A percentile compares a stretch with the other conserved stretches of the same genome.
phyloP scores from a whole-genome alignment of 2,113 vertebrate genomes.

The Pygoscelis antarcticus region DNA sequence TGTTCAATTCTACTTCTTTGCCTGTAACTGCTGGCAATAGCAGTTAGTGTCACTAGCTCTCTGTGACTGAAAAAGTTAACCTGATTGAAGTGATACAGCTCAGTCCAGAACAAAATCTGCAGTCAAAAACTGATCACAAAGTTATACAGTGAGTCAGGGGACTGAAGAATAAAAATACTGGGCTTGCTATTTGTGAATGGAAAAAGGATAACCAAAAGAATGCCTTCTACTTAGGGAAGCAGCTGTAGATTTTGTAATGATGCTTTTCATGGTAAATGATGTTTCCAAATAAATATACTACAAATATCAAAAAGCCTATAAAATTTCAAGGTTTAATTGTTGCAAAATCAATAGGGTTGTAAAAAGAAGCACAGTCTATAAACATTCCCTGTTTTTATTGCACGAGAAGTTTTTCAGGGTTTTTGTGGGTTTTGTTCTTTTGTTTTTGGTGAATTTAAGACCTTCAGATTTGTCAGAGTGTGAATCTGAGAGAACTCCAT shows the following conservation, averaged over 20 bases:
- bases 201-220: not conserved
- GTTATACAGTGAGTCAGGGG: not conserved
- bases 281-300: not conserved
- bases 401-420: accelerated
- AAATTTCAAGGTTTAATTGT: not conserved
- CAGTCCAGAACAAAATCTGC: not conserved
- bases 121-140: not conserved
- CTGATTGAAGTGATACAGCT: not conserved
- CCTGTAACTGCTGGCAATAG: not conserved
- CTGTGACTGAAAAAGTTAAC: not conserved
- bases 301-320: not conserved
- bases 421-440: not conserved
- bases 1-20: not conserved
- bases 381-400: not conserved
- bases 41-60: not conserved
- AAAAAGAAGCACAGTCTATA: not conserved
- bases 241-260: not conserved
- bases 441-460: not conserved
- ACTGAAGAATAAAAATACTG: not conserved
- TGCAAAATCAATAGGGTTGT: not conserved
- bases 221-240: not conserved
- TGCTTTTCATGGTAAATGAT: not conserved
- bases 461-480: not conserved
- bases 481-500: not conserved
- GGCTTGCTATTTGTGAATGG: not conserved